These are phyloP conservation scores for Tetrapedia diversipes DNA, from an alignment of 2,888 invertebrate genomes.

Conservation along the genomic window DNA sequence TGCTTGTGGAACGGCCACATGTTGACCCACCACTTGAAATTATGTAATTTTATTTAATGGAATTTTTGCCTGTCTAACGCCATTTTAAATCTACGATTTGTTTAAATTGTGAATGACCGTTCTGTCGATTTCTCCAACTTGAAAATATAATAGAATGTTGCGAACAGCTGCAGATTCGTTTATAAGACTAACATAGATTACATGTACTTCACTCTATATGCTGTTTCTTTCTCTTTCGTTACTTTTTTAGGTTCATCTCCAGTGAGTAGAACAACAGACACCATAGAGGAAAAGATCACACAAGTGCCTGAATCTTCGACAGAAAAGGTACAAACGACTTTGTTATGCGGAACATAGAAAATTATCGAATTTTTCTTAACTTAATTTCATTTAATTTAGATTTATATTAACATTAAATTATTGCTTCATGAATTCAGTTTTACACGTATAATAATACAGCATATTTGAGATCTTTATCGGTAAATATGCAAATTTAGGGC, in stretches of 20 bases:
- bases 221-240: too few relatives aligned
- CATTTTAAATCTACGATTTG: too few relatives aligned
- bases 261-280: constrained; percentile 83
- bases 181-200: too few relatives aligned
- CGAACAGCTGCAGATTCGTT: too few relatives aligned
- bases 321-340: constrained; percentile 82
- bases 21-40: too few relatives aligned
- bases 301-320: constrained; percentile 83
- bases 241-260: constrained; percentile 83
- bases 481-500: constrained; percentile 9
- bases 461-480: background rate
- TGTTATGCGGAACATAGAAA: constrained; percentile 26
- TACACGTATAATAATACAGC: background rate
- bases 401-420: background rate
- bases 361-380: constrained; percentile 11
- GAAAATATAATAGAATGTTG: too few relatives aligned
- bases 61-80: too few relatives aligned
- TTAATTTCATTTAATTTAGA: background rate
- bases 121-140: too few relatives aligned
- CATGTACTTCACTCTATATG: too few relatives aligned
- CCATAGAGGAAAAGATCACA: constrained; percentile 78
- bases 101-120: too few relatives aligned
- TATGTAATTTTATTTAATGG: too few relatives aligned
- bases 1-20: too few relatives aligned
- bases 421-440: background rate